These are phyloP conservation scores for Micromesistius poutassou DNA, from an alignment of 2,797 vertebrate genomes.

Conservation along the genomic window DNA sequence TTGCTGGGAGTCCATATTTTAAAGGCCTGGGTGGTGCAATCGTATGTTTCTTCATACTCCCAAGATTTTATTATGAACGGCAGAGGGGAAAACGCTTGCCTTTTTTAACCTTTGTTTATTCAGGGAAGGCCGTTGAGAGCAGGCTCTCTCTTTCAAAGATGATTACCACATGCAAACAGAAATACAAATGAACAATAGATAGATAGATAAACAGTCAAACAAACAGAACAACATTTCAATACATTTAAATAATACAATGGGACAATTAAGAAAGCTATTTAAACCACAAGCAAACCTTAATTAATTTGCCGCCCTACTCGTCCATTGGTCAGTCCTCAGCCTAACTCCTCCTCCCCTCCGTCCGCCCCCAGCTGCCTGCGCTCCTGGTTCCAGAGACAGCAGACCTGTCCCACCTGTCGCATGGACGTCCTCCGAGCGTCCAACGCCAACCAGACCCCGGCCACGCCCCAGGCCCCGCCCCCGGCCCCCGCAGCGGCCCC, in stretches of 20 bases:
- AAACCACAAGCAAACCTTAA: too few species aligned
- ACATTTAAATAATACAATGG: too few species aligned
- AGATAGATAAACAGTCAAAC: too few species aligned
- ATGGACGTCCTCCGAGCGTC: conserved; percentile 93
- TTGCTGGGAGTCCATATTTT: neutral
- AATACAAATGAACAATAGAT: too few species aligned
- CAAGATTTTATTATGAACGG: neutral
- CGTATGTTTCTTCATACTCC: neutral
- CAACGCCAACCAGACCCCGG: conserved; percentile 77
- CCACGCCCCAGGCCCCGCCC: conserved; percentile 71
- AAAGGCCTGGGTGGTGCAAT: neutral
- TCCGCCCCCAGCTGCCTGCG: conserved; percentile 83
- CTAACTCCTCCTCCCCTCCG: neutral
- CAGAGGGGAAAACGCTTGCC: neutral
- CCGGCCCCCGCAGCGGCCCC: conserved; percentile 76
- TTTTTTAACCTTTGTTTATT: neutral
- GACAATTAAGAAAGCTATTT: too few species aligned
- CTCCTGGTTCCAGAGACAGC: conserved; percentile 97
- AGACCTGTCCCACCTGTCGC: conserved; percentile 95
- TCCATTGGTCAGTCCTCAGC: neutral
- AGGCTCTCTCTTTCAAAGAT: too few species aligned
- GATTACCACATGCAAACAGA: too few species aligned
- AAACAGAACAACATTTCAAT: too few species aligned
- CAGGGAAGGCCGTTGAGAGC: too few species aligned
- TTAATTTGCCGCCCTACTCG: too few species aligned